These are phyloP conservation scores for Schizothorax lantsangensis DNA, from an alignment of 2,797 vertebrate species.

Conservation along the genomic window DNA sequence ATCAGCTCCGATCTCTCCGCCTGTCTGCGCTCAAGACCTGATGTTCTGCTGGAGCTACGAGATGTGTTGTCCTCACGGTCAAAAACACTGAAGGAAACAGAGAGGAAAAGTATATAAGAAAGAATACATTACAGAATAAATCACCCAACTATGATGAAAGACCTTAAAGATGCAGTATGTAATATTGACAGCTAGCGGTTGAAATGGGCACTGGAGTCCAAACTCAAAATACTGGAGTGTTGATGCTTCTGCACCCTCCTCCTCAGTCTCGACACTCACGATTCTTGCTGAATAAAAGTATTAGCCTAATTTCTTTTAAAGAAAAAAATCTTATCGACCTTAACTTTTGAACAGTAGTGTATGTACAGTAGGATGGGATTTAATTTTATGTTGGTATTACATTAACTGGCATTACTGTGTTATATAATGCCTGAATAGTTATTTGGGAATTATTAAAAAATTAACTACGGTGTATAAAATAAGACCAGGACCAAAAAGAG, in stretches of 20 bases:
- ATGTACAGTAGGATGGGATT: too few relatives aligned
- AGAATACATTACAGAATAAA: not conserved
- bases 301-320: not conserved
- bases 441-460: not conserved
- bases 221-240: too few relatives aligned
- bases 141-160: not conserved
- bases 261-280: too few relatives aligned
- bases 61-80: constrained; percentile 89
- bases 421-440: not conserved
- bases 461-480: not conserved
- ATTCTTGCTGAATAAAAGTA: not conserved
- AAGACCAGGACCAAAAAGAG: not conserved
- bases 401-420: not conserved
- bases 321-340: not conserved
- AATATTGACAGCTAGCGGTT: too few relatives aligned
- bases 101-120: not conserved
- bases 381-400: not conserved
- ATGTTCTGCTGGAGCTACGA: constrained; percentile 79
- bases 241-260: not conserved
- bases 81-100: constrained; percentile 82
- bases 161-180: not conserved
- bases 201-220: too few relatives aligned
- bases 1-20: constrained; percentile 93
- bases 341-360: not conserved
- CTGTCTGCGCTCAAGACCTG: constrained; percentile 86